Evolutionary conservation across 2,797 vertebrate genomes (phyloP).

Genomic region (Erithacus rubecula): DNA sequence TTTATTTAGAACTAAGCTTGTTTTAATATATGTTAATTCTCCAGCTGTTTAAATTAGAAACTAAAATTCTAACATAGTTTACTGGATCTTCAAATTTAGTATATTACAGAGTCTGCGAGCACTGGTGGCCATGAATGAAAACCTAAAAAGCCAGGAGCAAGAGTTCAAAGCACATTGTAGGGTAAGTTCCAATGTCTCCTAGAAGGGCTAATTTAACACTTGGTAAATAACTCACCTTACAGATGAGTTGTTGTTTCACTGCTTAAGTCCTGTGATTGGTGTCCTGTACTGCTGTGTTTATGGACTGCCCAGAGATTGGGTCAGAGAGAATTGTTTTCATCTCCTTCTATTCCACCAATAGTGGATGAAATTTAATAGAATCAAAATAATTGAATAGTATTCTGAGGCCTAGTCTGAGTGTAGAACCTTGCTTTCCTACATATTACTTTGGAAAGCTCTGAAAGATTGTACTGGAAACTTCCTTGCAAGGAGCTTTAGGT

Average conservation of each 20-base stretch:
- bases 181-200: conserved; percentile 74
- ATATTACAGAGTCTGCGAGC: conserved; percentile 86
- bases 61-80: not conserved
- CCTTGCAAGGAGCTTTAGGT: not conserved
- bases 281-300: not conserved
- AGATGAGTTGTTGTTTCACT: not conserved
- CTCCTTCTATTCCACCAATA: not conserved
- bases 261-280: not conserved
- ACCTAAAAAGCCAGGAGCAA: conserved; percentile 92
- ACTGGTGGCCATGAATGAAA: conserved; percentile 93
- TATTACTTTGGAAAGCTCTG: not conserved
- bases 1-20: not conserved
- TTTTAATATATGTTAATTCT: not conserved
- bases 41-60: not conserved
- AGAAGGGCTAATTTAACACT: not conserved
- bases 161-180: conserved; percentile 93
- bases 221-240: not conserved
- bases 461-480: not conserved
- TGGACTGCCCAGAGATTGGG: not conserved
- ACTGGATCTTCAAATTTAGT: conserved; percentile 71
- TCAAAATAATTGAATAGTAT: not conserved
- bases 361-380: not conserved
- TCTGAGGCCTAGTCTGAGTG: not conserved
- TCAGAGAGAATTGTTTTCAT: not conserved
- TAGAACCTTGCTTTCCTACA: not conserved